Evolutionary conservation across 2,797 vertebrate species (phyloP).

Genomic region (Pogonophryne albipinna): DNA sequence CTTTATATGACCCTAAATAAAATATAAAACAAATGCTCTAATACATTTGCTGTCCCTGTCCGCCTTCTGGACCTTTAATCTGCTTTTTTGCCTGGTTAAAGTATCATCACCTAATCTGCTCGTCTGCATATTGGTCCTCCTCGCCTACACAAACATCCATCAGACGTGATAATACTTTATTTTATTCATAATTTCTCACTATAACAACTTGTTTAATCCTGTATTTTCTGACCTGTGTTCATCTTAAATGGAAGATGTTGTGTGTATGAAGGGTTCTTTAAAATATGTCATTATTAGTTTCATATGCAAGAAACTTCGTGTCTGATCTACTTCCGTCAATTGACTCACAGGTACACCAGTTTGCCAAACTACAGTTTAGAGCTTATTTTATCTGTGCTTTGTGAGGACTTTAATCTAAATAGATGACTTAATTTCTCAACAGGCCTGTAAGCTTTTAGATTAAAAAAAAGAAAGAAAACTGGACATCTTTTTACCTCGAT

Average conservation of each 20-base stretch:
- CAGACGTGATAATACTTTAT: background rate
- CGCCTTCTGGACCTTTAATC: no score
- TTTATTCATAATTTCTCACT: background rate
- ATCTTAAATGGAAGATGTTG: background rate
- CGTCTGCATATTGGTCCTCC: no score
- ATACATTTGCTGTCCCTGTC: no score
- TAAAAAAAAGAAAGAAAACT: background rate
- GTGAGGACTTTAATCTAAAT: background rate
- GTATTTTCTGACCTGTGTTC: background rate
- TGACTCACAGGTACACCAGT: background rate
- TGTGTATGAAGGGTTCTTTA: background rate
- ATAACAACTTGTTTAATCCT: background rate
- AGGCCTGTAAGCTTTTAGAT: background rate
- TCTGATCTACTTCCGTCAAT: background rate
- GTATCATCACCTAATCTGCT: no score
- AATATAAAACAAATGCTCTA: no score
- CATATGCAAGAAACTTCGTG: background rate
- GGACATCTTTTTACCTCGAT: constrained; percentile 32
- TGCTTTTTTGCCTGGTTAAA: no score
- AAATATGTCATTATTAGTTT: background rate
- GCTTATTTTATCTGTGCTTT: no score
- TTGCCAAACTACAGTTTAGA: background rate
- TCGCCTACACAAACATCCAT: no score
- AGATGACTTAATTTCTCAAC: background rate
- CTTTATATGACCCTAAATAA: no score